phyloP scores from a whole-genome alignment of 2,888 invertebrate species.

The Melanophora roralis region DNA sequence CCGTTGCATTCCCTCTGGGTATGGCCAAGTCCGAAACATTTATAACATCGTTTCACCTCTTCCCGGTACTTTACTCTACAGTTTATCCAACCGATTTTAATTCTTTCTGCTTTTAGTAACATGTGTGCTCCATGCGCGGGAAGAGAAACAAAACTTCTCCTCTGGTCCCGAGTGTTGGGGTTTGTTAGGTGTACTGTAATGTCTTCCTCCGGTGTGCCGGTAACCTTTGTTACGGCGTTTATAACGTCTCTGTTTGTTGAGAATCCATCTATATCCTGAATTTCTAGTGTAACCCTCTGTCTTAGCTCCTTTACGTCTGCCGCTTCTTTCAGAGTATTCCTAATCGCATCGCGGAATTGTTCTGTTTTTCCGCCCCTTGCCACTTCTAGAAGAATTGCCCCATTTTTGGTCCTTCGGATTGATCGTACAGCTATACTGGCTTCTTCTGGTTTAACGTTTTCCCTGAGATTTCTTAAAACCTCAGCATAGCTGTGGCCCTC shows the following conservation, averaged over 20 bases:
- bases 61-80: neutral
- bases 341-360: neutral
- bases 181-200: neutral
- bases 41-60: neutral
- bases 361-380: neutral
- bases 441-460: constrained; percentile 6
- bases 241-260: neutral
- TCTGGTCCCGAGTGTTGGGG: neutral
- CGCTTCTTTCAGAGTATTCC: neutral
- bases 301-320: neutral
- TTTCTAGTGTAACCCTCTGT: neutral
- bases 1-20: neutral
- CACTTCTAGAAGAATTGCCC: neutral
- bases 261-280: neutral
- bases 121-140: neutral
- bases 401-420: neutral
- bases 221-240: neutral
- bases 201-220: neutral
- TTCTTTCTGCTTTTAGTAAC: neutral
- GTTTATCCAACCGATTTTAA: neutral
- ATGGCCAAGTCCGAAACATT: neutral
- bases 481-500: constrained; percentile 7
- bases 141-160: neutral
- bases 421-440: neutral
- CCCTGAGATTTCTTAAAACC: neutral